Evolutionary conservation across 2,797 vertebrate species (phyloP).

Genomic region (Lagocephalus sceleratus): DNA sequence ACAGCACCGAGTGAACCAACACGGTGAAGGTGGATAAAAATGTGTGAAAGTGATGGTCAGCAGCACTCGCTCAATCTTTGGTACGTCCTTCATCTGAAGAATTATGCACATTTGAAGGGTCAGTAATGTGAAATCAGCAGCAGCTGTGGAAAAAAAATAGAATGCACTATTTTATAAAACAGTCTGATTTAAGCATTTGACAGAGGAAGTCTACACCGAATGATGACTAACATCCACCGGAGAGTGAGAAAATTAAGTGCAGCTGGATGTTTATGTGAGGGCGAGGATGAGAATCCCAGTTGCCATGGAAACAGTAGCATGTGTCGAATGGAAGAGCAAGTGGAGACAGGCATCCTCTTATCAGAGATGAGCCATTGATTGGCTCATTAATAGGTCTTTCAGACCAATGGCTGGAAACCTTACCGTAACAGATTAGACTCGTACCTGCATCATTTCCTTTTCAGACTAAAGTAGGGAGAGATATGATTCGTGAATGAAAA

Average conservation of each 20-base stretch:
- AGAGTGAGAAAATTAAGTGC: slow-evolving; percentile 43
- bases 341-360: slow-evolving; percentile 48
- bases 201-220: slow-evolving; percentile 23
- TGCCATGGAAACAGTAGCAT: slow-evolving; percentile 66
- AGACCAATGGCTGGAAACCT: slow-evolving; percentile 27
- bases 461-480: neutral
- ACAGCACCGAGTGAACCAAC: no score
- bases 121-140: no score
- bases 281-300: slow-evolving; percentile 48
- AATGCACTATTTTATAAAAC: slow-evolving; percentile 7
- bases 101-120: no score
- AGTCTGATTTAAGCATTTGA: slow-evolving; percentile 14
- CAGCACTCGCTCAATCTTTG: no score
- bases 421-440: slow-evolving; percentile 13
- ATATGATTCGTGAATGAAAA: slow-evolving; percentile 36
- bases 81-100: no score
- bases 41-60: no score
- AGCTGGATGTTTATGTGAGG: slow-evolving; percentile 54
- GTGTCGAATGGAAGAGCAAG: slow-evolving; percentile 37
- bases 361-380: slow-evolving; percentile 52
- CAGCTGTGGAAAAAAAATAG: no score
- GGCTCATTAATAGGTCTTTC: slow-evolving; percentile 48
- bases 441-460: slow-evolving; percentile 3
- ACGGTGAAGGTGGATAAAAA: no score
- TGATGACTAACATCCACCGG: slow-evolving; percentile 38